Base-by-base conservation (phyloP, 1,140 invertebrate genomes). In the Apis florea region DNA sequence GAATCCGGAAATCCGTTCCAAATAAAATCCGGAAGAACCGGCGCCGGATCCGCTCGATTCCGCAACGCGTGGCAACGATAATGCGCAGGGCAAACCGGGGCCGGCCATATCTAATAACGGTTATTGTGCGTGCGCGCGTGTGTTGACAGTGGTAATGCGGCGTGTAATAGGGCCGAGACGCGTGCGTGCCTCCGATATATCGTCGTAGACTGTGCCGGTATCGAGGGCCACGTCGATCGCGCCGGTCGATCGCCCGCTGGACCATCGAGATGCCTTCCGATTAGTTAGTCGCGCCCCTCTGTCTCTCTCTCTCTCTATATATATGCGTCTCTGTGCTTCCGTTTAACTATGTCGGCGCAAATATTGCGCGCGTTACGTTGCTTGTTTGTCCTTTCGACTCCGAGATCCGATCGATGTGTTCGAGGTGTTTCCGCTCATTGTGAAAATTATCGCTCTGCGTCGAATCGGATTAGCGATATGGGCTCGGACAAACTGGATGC, bases 131-230 rank as follows among this genome's bases (percentile, higher is more conserved):
- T 78, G 76, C 58, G 72, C 79, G 72, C 79, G 79, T 88, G 87
- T 88, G 86, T 88, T 88, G 86, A 87, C 86, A 87, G 83, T 88
- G 85, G 85, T 88, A 88, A 88, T 88, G 77, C 71, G 72, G 79
- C 83, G 86, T 88, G 83, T 87, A 88, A 88, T 88, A 80, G 83
- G 86, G 75, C 85, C 59, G 80, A 86, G 85, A 53, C 54, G 71
- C 69, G 72, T 63, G 69, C 61, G 68, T 79, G 76, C 56, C 73
- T 85, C 66, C 84, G 78, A 84, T 67, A 81, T 76, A 86, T 85
- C 83, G 72, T 84, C 84, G 66, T 67, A 71, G 59, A 61, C 71
- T 56, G 70, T 26, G 59, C 63, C 6, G 59, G 72, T 82, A 85
- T 85, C 83, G 81, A 63, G 66, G 66, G 71, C 58, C 47, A 10